Conservation (phyloP, 1,140 invertebrate genomes). For the Linepithema humile region DNA sequence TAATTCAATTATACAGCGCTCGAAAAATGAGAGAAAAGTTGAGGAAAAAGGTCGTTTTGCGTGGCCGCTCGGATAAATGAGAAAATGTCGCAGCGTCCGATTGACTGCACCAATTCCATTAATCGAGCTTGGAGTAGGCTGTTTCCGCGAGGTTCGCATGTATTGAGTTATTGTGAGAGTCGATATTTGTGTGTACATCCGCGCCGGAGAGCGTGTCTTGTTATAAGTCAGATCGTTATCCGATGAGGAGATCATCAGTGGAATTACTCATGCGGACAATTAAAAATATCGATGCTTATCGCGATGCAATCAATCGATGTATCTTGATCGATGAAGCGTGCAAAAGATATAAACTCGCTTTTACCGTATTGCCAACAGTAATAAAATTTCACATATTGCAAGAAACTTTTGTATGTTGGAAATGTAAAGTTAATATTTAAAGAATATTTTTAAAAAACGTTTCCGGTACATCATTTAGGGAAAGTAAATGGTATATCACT, state of each 20-base stretch:
- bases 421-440: neutral
- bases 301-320: constrained; percentile 21
- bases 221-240: constrained; percentile 53
- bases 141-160: constrained; percentile 17
- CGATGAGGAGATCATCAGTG: constrained; percentile 43
- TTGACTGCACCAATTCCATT: constrained; percentile 57
- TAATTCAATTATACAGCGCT: constrained; percentile 28
- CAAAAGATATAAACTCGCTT: neutral
- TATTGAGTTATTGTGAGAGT: constrained; percentile 31
- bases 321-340: constrained; percentile 32
- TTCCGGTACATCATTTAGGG: neutral
- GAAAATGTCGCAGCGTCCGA: constrained; percentile 41
- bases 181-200: neutral
- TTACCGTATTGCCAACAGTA: neutral
- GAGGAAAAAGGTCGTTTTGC: constrained; percentile 11
- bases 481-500: neutral
- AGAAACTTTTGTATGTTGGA: neutral
- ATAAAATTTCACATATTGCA: neutral
- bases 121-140: constrained; percentile 20
- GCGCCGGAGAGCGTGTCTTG: constrained; percentile 22
- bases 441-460: neutral
- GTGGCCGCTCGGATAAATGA: constrained; percentile 11
- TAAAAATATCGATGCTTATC: constrained; percentile 66
- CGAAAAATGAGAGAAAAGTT: constrained; percentile 3
- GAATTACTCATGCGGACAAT: constrained; percentile 59